Conservation (phyloP, 2,113 vertebrate species). For the Tyrannus savana region DNA sequence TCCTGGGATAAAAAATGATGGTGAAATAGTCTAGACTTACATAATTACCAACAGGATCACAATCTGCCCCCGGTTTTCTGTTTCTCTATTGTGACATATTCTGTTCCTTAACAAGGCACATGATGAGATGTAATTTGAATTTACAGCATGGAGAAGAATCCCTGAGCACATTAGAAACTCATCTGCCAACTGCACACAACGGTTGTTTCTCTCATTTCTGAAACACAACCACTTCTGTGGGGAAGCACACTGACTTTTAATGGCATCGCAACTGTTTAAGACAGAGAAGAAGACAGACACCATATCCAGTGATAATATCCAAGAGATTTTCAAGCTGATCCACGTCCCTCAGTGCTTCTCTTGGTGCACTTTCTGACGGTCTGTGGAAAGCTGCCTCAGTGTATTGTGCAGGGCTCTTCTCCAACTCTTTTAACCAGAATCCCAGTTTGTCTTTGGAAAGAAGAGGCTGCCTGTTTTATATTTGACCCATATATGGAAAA, state of each 20-base stretch:
- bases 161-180: conserved; percentile 42
- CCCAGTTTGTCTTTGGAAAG: neutral
- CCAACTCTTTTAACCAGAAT: neutral
- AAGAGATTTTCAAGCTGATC: neutral
- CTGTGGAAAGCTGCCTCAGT: neutral
- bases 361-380: neutral
- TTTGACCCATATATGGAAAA: neutral
- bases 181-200: conserved; percentile 13
- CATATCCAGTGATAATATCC: neutral
- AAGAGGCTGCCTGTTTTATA: neutral
- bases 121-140: conserved; percentile 63
- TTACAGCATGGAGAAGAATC: conserved; percentile 50
- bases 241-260: conserved; percentile 29
- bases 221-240: conserved; percentile 29
- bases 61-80: conserved; percentile 22
- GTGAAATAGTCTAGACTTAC: conserved; percentile 8
- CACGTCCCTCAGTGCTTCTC: neutral
- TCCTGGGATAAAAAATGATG: neutral
- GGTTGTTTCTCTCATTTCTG: conserved; percentile 26
- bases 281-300: neutral
- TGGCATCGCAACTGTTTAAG: neutral
- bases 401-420: neutral
- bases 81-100: conserved; percentile 35
- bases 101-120: conserved; percentile 56
- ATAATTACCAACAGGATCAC: neutral